phyloP scores from a whole-genome alignment of 2,113 vertebrate species.

The Cyprinodon variegatus region DNA sequence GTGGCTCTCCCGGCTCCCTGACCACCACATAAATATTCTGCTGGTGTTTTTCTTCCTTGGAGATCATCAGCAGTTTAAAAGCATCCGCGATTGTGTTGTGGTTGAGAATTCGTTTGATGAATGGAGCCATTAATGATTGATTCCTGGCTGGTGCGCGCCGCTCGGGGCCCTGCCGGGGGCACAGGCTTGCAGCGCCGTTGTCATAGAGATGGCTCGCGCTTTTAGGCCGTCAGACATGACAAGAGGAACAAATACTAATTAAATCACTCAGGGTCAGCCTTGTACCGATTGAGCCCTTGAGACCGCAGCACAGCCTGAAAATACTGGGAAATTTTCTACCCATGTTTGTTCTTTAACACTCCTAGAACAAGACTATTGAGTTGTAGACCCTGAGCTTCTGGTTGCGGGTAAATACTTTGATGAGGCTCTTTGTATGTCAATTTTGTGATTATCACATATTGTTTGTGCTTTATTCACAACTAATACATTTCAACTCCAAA shows the following conservation, averaged over 20 bases:
- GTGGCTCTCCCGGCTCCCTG: conserved; percentile 2
- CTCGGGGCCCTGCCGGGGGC: background rate
- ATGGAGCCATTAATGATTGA: conserved; percentile 51
- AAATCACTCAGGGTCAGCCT: conserved; percentile 36
- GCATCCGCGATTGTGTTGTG: conserved; percentile 21
- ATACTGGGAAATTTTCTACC: conserved; percentile 9
- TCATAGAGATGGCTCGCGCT: conserved; percentile 32
- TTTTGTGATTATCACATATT: background rate
- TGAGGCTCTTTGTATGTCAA: background rate
- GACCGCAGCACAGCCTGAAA: conserved; percentile 16
- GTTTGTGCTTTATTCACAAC: background rate
- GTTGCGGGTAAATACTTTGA: background rate
- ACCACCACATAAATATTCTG: conserved; percentile 30
- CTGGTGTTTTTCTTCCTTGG: conserved; percentile 6
- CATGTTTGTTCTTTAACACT: background rate
- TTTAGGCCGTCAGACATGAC: conserved; percentile 24
- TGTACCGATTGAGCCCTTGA: conserved; percentile 11
- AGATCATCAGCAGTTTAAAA: conserved; percentile 32
- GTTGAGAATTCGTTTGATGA: conserved; percentile 29
- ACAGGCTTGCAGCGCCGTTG: conserved; percentile 11
- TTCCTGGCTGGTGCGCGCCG: conserved; percentile 21
- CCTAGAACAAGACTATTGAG: too few species aligned
- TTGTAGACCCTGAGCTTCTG: background rate
- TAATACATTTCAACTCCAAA: too few species aligned
- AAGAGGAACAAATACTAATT: conserved; percentile 51